Conservation (phyloP, 2,797 vertebrate species). For the Myripristis jacobus region DNA sequence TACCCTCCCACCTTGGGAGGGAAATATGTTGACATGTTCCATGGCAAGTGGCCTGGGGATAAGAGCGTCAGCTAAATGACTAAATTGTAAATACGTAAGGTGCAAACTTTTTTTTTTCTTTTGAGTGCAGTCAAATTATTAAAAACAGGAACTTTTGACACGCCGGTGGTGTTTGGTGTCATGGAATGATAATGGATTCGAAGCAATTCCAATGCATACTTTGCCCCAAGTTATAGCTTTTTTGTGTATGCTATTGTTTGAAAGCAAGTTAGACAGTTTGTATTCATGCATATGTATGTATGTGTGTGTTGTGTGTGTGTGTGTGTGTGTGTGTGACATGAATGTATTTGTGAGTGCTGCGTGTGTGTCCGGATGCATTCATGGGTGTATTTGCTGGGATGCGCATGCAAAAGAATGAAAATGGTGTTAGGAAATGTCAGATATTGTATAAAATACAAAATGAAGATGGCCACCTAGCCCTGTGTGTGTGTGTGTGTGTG, state of each 20-base stretch:
- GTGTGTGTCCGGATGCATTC: background rate
- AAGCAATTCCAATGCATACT: background rate
- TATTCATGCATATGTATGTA: constrained; percentile 4
- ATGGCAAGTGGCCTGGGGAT: background rate
- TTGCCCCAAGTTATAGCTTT: background rate
- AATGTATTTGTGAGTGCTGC: too few species aligned
- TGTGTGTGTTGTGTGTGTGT: background rate
- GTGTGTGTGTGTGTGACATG: background rate
- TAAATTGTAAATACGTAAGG: constrained; percentile 38
- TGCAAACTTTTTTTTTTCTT: constrained; percentile 16
- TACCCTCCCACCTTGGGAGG: background rate
- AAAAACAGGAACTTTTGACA: constrained; percentile 27
- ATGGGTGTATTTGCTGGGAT: background rate
- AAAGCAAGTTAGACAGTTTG: background rate
- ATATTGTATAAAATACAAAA: too few species aligned
- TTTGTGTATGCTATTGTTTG: background rate
- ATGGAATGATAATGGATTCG: background rate
- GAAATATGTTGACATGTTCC: constrained; percentile 48
- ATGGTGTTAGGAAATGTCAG: too few species aligned
- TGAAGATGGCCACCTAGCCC: too few species aligned
- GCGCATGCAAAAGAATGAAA: too few species aligned
- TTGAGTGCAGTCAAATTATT: constrained; percentile 10
- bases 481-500: background rate
- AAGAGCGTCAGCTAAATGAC: constrained; percentile 37
- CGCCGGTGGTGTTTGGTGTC: background rate